A percentile compares a stretch with the other conserved stretches of the same genome.
Evolutionary conservation across 37 sponge, comb jelly and placozoan genomes (phyloP).

Genomic region (Beroe forskalii): DNA sequence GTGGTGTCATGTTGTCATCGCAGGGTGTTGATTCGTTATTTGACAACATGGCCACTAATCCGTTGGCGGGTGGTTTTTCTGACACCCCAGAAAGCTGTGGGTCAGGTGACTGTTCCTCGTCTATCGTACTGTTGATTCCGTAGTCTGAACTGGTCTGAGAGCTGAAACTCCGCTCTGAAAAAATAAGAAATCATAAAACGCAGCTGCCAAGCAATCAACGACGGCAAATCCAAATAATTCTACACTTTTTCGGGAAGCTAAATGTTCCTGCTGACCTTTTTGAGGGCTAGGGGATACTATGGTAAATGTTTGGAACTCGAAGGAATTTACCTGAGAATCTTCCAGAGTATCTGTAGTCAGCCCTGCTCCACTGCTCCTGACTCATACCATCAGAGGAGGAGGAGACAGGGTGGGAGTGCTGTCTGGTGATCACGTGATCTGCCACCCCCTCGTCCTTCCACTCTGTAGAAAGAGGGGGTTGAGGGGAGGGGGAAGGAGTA

Average conservation of each 20-base stretch:
- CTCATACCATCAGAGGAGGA: too few species aligned
- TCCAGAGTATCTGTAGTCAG: neutral
- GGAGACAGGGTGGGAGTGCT: neutral
- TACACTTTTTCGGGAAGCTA: too few species aligned
- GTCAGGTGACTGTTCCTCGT: too few species aligned
- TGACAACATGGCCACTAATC: neutral
- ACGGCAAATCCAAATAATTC: too few species aligned
- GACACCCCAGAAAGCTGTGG: neutral
- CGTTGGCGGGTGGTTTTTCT: neutral
- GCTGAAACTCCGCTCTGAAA: constrained; percentile 30
- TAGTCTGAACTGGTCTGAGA: constrained; percentile 7
- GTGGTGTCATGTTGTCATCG: neutral
- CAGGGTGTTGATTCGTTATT: neutral
- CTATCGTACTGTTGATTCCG: neutral
- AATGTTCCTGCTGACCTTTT: too few species aligned
- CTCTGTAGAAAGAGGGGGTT: too few species aligned
- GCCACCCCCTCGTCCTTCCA: too few species aligned
- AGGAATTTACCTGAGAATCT: neutral
- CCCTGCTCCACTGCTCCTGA: neutral
- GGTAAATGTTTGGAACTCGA: too few species aligned
- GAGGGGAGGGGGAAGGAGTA: too few species aligned
- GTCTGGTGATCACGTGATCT: neutral
- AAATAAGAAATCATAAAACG: too few species aligned
- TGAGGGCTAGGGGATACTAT: too few species aligned
- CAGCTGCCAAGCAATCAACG: too few species aligned